Evolutionary conservation across 2,113 vertebrate genomes (phyloP).

Genomic region (Pampusana beccarii): DNA sequence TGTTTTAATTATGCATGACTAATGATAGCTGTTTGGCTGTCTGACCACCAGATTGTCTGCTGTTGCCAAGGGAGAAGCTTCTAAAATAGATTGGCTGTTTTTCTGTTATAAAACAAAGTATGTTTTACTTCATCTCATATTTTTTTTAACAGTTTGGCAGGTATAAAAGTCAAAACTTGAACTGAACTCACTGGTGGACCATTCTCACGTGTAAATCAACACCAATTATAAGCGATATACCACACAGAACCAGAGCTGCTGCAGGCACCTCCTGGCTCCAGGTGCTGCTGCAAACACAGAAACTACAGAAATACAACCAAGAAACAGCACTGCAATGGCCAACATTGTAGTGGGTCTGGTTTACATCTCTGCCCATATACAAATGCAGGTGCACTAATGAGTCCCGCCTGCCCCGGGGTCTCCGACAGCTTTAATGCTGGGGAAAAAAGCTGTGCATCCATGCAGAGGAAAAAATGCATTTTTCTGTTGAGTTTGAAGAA

Average conservation of each 20-base stretch:
- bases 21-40: constrained; percentile 44
- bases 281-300: rapidly evolving
- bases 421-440: neutral
- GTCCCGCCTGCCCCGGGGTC: neutral
- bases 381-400: neutral
- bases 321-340: rapidly evolving
- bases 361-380: neutral
- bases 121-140: neutral
- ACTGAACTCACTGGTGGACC: neutral
- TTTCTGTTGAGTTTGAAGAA: neutral
- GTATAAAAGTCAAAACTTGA: neutral
- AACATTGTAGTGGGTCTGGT: neutral
- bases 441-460: neutral
- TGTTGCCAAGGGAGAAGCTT: constrained; percentile 48
- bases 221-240: too few species aligned
- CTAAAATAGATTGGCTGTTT: constrained; percentile 7
- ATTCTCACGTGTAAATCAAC: neutral
- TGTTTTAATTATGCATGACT: constrained; percentile 65
- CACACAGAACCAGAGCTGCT: neutral
- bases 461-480: neutral
- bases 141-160: neutral
- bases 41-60: constrained; percentile 53
- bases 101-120: neutral
- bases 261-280: neutral
- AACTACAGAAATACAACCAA: too few species aligned